Percentiles rank a stretch among this genome's conserved stretches.
phyloP scores from a whole-genome alignment of 2,113 vertebrate genomes.

The Hippolais icterina region DNA sequence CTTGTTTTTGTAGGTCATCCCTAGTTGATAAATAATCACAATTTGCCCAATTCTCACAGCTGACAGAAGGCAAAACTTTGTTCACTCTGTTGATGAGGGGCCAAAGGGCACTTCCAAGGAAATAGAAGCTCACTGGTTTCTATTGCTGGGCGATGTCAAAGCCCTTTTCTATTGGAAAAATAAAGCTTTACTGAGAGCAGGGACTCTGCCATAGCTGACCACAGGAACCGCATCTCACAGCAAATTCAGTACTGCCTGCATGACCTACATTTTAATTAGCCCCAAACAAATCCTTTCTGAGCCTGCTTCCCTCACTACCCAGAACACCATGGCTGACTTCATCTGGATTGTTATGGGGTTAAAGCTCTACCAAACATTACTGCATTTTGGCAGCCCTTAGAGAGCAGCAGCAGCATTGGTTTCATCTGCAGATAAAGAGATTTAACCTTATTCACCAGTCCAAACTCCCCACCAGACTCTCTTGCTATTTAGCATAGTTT shows the following conservation, averaged over 20 bases:
- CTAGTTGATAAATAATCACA: slow-evolving; percentile 44
- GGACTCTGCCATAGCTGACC: neutral
- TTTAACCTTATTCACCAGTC: neutral
- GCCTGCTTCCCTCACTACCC: neutral
- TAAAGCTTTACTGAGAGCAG: neutral
- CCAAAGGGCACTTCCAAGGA: slow-evolving; percentile 16
- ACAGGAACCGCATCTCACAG: neutral
- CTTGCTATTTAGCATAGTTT: neutral
- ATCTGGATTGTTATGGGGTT: neutral
- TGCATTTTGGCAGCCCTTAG: neutral
- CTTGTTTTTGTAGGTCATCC: neutral
- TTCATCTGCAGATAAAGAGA: neutral
- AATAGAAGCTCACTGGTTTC: neutral
- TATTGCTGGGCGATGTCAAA: neutral
- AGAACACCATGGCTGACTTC: neutral
- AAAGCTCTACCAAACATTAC: neutral
- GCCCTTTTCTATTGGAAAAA: neutral
- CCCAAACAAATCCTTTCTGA: slow-evolving; percentile 48
- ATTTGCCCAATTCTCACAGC: neutral
- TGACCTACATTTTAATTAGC: slow-evolving; percentile 56
- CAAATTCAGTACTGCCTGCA: slow-evolving; percentile 15
- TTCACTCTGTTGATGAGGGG: neutral
- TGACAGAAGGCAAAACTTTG: neutral
- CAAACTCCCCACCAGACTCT: neutral
- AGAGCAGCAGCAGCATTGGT: neutral